Evolutionary conservation across 2,888 invertebrate species (phyloP), one percentile per base, ranked within the genome.

Genomic region (Morpho achilles): DNA sequence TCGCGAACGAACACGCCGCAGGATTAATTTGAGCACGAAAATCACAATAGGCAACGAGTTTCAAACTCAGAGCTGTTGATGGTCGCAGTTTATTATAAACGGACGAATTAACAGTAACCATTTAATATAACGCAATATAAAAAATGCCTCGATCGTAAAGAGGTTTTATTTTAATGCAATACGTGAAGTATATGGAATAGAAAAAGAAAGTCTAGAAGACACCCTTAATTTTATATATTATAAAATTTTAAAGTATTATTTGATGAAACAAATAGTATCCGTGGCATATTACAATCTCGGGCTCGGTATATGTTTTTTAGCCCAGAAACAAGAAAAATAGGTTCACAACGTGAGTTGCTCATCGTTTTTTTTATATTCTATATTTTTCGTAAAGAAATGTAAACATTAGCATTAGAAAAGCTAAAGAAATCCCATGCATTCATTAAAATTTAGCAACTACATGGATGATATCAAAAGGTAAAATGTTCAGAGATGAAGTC

Each of bases 1-100:
- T 76, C 75, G 67, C 72, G 74, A 67, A 62, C 79, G 79, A 77
- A 82, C 84, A 80, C 69, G 79, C 78, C 79, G 67, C 76, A 64
- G 82, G 83, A 87, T 87, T 84, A 85, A 82, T 84, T 80, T 71
- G 72, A 80, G 74, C 78, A 76, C 73, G 76, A 68, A 79, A 77
- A 73, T 76, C 77, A 81, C 79, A 84, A 83, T 81, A 79, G 81
- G 71, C 68, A 75, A 66, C 74, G 73, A 77, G 77, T 77, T 72
- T 65, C 68, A 60, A 76, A 82, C 79, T 74, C 74, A 69, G 63
- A 64, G 64, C 62, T 66, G 66, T 60, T 61, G 63, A 69, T 65
- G 69, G 71, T 63, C 73, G 73, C 74, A 77, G 72, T 78, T 74
- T 72, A 73, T 72, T 72, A 69, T 68, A 68, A 71, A 74, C 76